Conservation (phyloP, 2,888 invertebrate species). For the Icerya purchasi region DNA sequence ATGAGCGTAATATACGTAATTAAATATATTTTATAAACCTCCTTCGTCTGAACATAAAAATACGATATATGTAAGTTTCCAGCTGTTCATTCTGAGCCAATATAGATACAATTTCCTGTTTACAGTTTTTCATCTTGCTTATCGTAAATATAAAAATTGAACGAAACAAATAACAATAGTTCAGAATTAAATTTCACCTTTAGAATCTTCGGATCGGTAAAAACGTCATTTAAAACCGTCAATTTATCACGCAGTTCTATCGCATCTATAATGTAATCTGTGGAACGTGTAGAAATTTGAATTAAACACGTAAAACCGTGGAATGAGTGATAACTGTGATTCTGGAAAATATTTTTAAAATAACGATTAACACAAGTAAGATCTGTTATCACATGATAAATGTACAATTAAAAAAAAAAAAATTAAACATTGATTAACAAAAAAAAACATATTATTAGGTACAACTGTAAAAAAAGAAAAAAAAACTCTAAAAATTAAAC, state of each 20-base stretch:
- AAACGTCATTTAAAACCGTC: constrained; percentile 61
- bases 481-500: too few relatives aligned
- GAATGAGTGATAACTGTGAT: constrained; percentile 78
- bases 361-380: not conserved
- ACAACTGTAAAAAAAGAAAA: not conserved
- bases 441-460: not conserved
- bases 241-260: constrained; percentile 61
- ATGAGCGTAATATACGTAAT: too few relatives aligned
- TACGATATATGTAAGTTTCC: too few relatives aligned
- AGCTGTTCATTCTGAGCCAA: too few relatives aligned
- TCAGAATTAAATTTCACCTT: too few relatives aligned
- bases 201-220: constrained; percentile 68
- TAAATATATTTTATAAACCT: too few relatives aligned
- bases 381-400: not conserved
- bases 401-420: not conserved
- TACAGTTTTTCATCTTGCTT: too few relatives aligned
- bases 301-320: constrained; percentile 88
- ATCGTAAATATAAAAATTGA: too few relatives aligned
- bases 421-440: not conserved
- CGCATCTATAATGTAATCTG: constrained; percentile 79
- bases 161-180: too few relatives aligned
- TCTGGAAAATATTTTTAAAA: constrained; percentile 32
- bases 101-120: too few relatives aligned
- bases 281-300: constrained; percentile 64
- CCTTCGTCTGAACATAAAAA: too few relatives aligned